Percentiles rank a stretch among this genome's conserved stretches.
phyloP scores from a whole-genome alignment of 2,797 vertebrate species.

The Hipposideros larvatus region DNA sequence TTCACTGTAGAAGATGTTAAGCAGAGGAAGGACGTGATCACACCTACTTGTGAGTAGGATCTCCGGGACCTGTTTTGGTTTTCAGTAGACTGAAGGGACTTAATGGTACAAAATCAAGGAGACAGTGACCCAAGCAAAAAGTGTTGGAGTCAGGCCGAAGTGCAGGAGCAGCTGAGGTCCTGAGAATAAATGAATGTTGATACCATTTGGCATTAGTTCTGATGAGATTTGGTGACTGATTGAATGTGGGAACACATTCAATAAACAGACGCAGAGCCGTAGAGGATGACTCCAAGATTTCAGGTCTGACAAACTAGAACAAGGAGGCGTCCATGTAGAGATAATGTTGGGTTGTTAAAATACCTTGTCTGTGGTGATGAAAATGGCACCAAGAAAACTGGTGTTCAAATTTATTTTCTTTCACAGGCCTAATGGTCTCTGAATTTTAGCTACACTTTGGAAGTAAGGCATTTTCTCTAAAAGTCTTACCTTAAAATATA shows the following conservation, averaged over 20 bases:
- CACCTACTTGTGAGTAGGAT: background rate
- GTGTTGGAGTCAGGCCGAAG: background rate
- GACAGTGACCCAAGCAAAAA: background rate
- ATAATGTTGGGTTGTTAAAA: background rate
- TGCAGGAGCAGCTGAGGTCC: rapidly evolving
- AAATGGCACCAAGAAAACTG: background rate
- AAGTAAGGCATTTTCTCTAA: background rate
- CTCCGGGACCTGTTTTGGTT: background rate
- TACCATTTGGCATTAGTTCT: background rate
- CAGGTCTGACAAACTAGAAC: background rate
- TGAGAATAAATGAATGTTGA: background rate
- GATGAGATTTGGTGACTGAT: background rate
- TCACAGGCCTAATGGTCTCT: background rate
- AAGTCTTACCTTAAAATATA: background rate
- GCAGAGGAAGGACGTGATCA: background rate
- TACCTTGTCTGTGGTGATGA: background rate
- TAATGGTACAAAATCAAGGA: background rate
- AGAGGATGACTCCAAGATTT: background rate
- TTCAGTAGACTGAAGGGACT: background rate
- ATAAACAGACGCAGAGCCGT: background rate
- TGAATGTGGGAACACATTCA: background rate
- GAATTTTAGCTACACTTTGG: background rate
- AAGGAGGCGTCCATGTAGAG: background rate
- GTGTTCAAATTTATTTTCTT: background rate
- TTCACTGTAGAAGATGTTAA: background rate